Conservation (phyloP, 30 jellyfish, hydroid and myxozoan species). For the Aurelia aurita region DNA sequence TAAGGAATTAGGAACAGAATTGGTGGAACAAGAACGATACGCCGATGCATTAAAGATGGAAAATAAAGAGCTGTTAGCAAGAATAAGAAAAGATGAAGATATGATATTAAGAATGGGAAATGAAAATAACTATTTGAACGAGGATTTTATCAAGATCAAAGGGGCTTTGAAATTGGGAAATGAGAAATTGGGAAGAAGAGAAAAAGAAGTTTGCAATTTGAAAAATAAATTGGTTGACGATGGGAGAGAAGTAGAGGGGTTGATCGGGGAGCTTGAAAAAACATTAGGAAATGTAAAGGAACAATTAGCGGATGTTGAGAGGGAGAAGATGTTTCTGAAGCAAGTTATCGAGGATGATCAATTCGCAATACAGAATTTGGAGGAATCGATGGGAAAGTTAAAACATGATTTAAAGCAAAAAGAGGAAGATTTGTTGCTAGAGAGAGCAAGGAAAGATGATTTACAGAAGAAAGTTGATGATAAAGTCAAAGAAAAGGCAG, state of each 20-base stretch:
- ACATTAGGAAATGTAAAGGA: constrained; percentile 45
- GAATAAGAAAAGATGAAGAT: constrained; percentile 35
- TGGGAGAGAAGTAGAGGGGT: constrained; percentile 55
- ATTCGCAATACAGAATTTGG: constrained; percentile 9
- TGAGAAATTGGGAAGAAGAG: constrained; percentile 16
- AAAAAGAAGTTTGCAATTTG: constrained; percentile 16
- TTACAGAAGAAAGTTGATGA: constrained; percentile 17
- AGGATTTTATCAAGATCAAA: constrained; percentile 3
- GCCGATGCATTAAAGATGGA: constrained; percentile 21
- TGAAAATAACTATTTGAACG: constrained; percentile 12
- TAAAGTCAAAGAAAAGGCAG: constrained; percentile 3
- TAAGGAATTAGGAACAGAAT: constrained; percentile 1
- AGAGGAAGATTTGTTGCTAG: constrained; percentile 31
- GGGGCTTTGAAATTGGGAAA: constrained; percentile 15
- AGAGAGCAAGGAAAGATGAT: constrained; percentile 29
- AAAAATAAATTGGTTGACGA: constrained; percentile 15
- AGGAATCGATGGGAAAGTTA: constrained; percentile 4
- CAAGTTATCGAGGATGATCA: constrained; percentile 27
- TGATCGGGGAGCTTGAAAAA: constrained; percentile 36
- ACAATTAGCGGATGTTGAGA: constrained; percentile 40
- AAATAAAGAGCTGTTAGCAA: not conserved
- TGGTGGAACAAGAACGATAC: constrained; percentile 20
- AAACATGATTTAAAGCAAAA: constrained; percentile 17
- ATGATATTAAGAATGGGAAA: constrained; percentile 5
- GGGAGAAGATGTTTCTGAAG: constrained; percentile 32